These are phyloP conservation scores for Petrolisthes cinctipes DNA, from an alignment of 2,888 invertebrate genomes.

Conservation along the genomic window DNA sequence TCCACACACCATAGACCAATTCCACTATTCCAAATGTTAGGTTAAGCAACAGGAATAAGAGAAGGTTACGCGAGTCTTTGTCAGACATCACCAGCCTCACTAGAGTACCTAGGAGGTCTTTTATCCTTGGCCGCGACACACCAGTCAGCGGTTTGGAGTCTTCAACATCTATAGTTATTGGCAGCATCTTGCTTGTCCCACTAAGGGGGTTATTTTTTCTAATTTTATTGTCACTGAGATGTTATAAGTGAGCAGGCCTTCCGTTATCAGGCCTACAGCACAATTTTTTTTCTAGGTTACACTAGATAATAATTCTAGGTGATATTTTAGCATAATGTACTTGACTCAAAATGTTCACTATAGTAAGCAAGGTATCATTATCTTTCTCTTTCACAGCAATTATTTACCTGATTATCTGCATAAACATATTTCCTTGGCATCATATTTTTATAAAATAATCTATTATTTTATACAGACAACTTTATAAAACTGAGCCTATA, in stretches of 20 bases:
- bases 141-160: constrained; percentile 50
- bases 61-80: constrained; percentile 91
- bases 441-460: too few species aligned
- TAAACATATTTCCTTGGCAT: too few species aligned
- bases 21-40: constrained; percentile 97
- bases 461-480: too few species aligned
- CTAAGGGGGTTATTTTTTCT: neutral
- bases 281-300: neutral
- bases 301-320: neutral
- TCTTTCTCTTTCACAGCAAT: too few species aligned
- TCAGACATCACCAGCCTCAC: constrained; percentile 75
- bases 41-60: constrained; percentile 91
- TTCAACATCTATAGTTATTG: constrained; percentile 65
- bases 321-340: neutral
- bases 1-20: constrained; percentile 89
- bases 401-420: too few species aligned
- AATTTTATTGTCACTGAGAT: neutral
- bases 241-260: too few species aligned
- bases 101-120: constrained; percentile 57
- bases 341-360: too few species aligned
- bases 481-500: too few species aligned
- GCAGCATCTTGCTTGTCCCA: constrained; percentile 42
- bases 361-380: too few species aligned
- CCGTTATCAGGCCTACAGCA: neutral
- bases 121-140: constrained; percentile 42